These are phyloP conservation scores for Sigmodon hispidus DNA, from an alignment of 2,113 vertebrate genomes.

Conservation along the genomic window DNA sequence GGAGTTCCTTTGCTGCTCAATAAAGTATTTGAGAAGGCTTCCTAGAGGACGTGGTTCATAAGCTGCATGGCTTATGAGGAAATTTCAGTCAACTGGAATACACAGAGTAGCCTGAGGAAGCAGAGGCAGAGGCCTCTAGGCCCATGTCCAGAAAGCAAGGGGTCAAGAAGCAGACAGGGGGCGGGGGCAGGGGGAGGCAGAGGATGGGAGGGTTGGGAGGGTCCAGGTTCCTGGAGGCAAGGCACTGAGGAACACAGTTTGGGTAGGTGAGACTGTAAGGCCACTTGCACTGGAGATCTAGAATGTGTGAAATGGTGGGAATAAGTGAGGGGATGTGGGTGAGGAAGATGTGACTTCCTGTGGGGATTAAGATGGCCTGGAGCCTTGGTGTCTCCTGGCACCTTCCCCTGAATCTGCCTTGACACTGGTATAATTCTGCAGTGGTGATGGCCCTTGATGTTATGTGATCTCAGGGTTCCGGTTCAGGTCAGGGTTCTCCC, in stretches of 20 bases:
- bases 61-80: background rate
- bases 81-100: background rate
- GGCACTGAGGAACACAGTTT: background rate
- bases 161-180: background rate
- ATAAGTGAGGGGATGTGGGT: no score
- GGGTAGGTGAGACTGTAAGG: background rate
- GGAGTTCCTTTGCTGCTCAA: background rate
- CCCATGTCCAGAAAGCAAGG: background rate
- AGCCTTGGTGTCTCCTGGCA: background rate
- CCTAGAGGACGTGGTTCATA: background rate
- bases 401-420: background rate
- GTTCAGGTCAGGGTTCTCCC: background rate
- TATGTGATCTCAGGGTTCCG: background rate
- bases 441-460: background rate
- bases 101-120: background rate
- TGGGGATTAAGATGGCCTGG: background rate
- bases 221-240: background rate
- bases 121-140: background rate
- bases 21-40: background rate
- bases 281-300: background rate
- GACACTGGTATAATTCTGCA: no score
- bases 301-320: background rate
- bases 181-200: background rate
- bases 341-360: background rate
- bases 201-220: background rate